Base-by-base conservation (phyloP, 1,140 invertebrate genomes). In the Sogatella furcifera region DNA sequence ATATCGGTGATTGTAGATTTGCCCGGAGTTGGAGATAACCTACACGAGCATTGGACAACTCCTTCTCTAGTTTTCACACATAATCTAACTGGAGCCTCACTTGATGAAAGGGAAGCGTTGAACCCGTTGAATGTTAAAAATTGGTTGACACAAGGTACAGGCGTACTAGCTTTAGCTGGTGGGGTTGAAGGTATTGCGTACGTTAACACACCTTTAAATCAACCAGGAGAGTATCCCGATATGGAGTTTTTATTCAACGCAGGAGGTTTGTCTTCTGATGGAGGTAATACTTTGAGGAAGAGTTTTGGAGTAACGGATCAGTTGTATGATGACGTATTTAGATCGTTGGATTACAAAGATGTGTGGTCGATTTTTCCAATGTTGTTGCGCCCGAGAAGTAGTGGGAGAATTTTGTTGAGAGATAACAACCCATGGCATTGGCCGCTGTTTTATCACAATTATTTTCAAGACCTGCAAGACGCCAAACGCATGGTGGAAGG, bases 181-280 rank as follows among this genome's bases (percentile, higher is more conserved):
- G 80, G 79, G 4, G 73, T 74, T 0, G 80, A 82, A 67, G 77
- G 78, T 5, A 67, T 70, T 0, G 75, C 71, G 63, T 84, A 73
- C 69, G 59, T 77, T 0, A 72, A 68, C 19, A 78, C 80, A 0
- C 79, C 79, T 49, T 78, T 74, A 5, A 61, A 65, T 11, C 57
- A 62, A 14, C 63, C 61, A 0, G 72, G 74, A 28, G 72, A 75
- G 58, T 76, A 80, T 63, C 86, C 89, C 0, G 88, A 93, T 65
- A 83, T 92, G 57, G 88, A 92, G 69, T 71, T 92, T 0, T 83
- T 91, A 9, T 76, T 90, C 67, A 82, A 86, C 0, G 78, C 83
- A 9, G 86, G 86, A 0, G 82, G 82, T 0, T 67, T 89, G 1
- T 83, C 82, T 49, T 84, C 85, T 0, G 88, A 90, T 68, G 69